Evolutionary conservation across 2,888 invertebrate genomes (phyloP).

Genomic region (Polietes domitor): DNA sequence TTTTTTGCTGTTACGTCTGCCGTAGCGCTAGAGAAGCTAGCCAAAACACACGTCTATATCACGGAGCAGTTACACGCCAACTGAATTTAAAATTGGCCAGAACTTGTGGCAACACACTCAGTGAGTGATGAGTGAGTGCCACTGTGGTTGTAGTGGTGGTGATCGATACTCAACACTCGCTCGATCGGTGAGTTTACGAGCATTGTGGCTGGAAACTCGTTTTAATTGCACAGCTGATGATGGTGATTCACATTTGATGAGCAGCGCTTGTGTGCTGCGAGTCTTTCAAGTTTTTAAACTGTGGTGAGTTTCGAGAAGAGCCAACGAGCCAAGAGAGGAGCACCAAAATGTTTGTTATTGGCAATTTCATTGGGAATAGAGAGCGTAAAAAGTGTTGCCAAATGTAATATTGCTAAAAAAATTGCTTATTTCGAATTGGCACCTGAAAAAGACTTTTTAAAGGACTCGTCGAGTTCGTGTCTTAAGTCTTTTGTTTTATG

Average conservation of each 20-base stretch:
- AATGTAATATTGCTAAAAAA: constrained; percentile 24
- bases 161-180: constrained; percentile 23
- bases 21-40: background rate
- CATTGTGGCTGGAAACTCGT: constrained; percentile 52
- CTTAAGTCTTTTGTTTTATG: constrained; percentile 23
- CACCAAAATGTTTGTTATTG: background rate
- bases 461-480: background rate
- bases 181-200: background rate
- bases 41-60: constrained; percentile 56
- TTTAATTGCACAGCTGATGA: constrained; percentile 65
- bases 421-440: background rate
- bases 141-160: background rate
- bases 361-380: background rate
- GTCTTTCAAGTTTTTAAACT: constrained; percentile 19
- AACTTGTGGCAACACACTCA: constrained; percentile 12
- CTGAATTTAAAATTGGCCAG: constrained; percentile 48
- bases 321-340: background rate
- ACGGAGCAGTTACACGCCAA: constrained; percentile 60
- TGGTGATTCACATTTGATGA: constrained; percentile 41
- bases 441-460: background rate
- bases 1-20: constrained; percentile 15
- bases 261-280: background rate
- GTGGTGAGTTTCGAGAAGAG: constrained; percentile 49
- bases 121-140: background rate
- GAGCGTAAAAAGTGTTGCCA: constrained; percentile 51